Conservation (phyloP, 2,797 vertebrate genomes). For the Hippocampus kuda region DNA sequence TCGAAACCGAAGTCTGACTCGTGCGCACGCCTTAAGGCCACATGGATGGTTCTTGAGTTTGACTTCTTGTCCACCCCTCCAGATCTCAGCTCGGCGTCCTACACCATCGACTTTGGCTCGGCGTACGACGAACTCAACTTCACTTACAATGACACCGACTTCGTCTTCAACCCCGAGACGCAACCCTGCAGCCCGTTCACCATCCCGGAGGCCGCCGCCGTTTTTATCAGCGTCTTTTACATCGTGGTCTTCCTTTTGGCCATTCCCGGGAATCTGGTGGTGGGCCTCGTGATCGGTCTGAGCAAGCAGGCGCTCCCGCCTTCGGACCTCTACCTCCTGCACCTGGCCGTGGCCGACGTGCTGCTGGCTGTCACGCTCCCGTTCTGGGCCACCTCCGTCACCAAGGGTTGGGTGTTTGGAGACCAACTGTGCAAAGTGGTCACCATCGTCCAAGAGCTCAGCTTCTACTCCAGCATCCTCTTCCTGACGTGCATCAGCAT, state of each 20-base stretch:
- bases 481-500: conserved; percentile 66
- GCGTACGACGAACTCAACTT: conserved; percentile 46
- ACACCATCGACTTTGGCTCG: conserved; percentile 13
- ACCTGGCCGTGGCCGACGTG: conserved; percentile 58
- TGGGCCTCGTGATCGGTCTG: conserved; percentile 53
- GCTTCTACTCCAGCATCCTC: conserved; percentile 67
- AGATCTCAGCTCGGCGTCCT: conserved; percentile 38
- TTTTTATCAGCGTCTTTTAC: conserved; percentile 41
- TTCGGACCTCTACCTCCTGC: conserved; percentile 65
- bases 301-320: conserved; percentile 43
- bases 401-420: conserved; percentile 61
- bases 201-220: conserved; percentile 6
- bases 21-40: too few species aligned
- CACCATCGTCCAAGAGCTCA: conserved; percentile 59
- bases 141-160: conserved; percentile 31
- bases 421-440: conserved; percentile 56
- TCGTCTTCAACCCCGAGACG: conserved; percentile 20
- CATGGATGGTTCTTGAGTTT: not conserved
- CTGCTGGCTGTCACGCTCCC: conserved; percentile 61
- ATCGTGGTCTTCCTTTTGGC: conserved; percentile 57
- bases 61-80: conserved; percentile 11
- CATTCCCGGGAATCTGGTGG: conserved; percentile 60
- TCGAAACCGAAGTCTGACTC: too few species aligned
- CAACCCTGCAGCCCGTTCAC: conserved; percentile 32
- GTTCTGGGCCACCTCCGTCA: conserved; percentile 54